phyloP scores from a whole-genome alignment of 2,888 invertebrate species.

The Pyrrhosoma nymphula region DNA sequence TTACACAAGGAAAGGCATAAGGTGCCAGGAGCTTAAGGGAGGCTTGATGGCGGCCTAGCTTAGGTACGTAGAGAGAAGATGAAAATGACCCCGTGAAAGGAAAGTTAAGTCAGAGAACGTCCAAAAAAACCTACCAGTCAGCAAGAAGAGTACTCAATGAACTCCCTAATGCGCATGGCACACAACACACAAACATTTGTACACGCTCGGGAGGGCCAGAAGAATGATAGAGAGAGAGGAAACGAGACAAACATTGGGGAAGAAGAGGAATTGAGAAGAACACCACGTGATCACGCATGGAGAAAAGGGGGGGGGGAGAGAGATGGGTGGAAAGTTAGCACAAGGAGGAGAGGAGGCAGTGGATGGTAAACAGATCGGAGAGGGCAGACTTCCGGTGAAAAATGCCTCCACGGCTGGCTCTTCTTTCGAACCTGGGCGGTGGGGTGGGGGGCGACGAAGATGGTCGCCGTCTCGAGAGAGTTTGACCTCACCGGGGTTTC shows the following conservation, averaged over 20 bases:
- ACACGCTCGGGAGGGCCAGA: too few relatives aligned
- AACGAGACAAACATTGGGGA: neutral
- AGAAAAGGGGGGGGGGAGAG: neutral
- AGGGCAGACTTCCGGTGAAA: conserved; percentile 55
- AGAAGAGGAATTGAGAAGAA: neutral
- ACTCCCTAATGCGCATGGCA: too few relatives aligned
- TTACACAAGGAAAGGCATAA: too few relatives aligned
- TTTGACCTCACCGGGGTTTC: neutral
- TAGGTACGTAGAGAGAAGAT: too few relatives aligned
- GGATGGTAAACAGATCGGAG: conserved; percentile 52
- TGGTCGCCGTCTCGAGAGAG: conserved; percentile 16
- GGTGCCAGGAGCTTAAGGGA: too few relatives aligned
- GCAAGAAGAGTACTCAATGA: too few relatives aligned
- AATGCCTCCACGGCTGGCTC: neutral
- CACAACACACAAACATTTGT: too few relatives aligned
- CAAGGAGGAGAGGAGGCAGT: neutral
- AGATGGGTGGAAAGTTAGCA: neutral
- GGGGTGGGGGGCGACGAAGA: neutral
- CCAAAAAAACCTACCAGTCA: too few relatives aligned
- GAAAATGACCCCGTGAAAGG: too few relatives aligned
- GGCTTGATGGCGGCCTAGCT: too few relatives aligned
- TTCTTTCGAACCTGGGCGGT: neutral
- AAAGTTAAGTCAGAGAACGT: too few relatives aligned
- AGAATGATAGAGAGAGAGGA: neutral
- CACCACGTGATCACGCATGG: neutral